Evolutionary conservation across 1,140 invertebrate genomes (phyloP).

Genomic region (Magallana ariakensis): DNA sequence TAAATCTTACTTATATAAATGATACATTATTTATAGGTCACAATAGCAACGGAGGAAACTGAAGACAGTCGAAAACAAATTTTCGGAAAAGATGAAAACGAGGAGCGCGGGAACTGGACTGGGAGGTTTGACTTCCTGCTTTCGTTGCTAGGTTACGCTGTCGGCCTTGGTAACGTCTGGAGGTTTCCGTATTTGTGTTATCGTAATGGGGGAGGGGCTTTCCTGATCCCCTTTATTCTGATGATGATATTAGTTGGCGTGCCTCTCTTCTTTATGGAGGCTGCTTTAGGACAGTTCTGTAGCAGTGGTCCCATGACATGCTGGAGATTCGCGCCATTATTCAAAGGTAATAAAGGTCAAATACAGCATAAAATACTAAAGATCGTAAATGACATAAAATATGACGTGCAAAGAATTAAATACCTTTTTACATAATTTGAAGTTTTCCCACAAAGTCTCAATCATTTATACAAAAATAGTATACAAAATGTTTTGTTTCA

Average conservation of each 20-base stretch:
- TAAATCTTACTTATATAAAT: not conserved
- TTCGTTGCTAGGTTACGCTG: slow-evolving; percentile 92
- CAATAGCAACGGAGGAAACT: slow-evolving; percentile 58
- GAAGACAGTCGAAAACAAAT: slow-evolving; percentile 61
- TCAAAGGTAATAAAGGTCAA: slow-evolving; percentile 83
- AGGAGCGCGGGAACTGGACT: slow-evolving; percentile 90
- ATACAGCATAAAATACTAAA: no score
- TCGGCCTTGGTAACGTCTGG: slow-evolving; percentile 95
- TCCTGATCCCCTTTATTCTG: slow-evolving; percentile 85
- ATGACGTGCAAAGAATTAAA: no score
- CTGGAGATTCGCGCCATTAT: slow-evolving; percentile 89
- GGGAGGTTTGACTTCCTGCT: slow-evolving; percentile 94
- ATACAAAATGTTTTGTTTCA: no score
- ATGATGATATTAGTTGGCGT: slow-evolving; percentile 85
- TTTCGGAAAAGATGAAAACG: slow-evolving; percentile 72
- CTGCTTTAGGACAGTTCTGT: slow-evolving; percentile 89
- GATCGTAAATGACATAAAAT: no score
- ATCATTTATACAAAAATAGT: no score
- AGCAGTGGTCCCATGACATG: slow-evolving; percentile 88
- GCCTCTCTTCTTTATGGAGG: slow-evolving; percentile 88
- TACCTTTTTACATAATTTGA: no score
- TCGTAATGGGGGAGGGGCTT: slow-evolving; percentile 83
- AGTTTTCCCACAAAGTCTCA: no score
- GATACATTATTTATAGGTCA: slow-evolving; percentile 37
- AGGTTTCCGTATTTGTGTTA: slow-evolving; percentile 88